Evolutionary conservation across 2,113 vertebrate genomes (phyloP).

Genomic region (Tinamus guttatus): DNA sequence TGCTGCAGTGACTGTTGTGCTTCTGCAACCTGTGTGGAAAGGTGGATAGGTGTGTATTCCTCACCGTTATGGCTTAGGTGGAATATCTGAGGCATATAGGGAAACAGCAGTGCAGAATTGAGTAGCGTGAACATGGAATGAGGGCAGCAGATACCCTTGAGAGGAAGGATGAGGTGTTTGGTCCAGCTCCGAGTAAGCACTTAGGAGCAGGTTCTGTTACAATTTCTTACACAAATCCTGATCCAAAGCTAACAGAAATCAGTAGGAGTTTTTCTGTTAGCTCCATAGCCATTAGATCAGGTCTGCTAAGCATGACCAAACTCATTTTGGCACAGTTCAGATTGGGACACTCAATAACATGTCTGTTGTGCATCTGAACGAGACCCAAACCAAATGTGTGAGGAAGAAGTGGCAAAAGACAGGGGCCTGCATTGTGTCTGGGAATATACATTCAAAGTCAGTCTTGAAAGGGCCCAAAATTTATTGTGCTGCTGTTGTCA

Average conservation of each 20-base stretch:
- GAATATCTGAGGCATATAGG: not conserved
- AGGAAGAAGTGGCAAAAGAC: not conserved
- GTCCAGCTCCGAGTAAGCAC: not conserved
- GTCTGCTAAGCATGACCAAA: not conserved
- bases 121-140: rapidly evolving
- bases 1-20: not conserved
- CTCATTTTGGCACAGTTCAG: rapidly evolving
- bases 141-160: not conserved
- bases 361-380: not conserved
- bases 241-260: not conserved
- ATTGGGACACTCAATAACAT: not conserved
- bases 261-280: not conserved
- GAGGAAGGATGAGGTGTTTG: not conserved
- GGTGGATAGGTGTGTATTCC: not conserved
- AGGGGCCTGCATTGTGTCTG: not conserved
- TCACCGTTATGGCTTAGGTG: not conserved
- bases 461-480: not conserved
- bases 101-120: not conserved
- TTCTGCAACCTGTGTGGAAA: not conserved
- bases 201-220: not conserved
- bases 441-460: conserved; percentile 8
- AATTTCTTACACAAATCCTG: not conserved
- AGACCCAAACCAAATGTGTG: not conserved
- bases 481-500: not conserved
- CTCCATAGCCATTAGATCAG: not conserved